phyloP scores from a whole-genome alignment of 2,797 vertebrate genomes.

The Varecia variegata region DNA sequence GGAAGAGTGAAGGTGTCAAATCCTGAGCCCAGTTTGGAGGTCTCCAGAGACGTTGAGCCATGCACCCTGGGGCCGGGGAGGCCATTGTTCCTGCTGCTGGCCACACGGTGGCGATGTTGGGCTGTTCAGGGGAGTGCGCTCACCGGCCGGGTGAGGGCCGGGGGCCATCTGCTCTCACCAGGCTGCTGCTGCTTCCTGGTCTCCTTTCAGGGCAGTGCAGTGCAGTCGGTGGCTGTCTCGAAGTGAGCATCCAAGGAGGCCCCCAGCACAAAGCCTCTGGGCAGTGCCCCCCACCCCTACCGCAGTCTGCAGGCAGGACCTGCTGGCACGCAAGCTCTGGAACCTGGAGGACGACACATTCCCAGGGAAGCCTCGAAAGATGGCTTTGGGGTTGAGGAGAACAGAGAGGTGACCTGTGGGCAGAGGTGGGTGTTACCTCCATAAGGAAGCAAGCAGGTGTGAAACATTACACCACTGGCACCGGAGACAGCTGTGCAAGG shows the following conservation, averaged over 20 bases:
- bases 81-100: not conserved
- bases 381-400: not conserved
- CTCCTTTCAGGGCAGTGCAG: not conserved
- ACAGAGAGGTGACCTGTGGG: not conserved
- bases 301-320: not conserved
- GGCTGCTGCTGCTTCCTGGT: too few relatives aligned
- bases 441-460: not conserved
- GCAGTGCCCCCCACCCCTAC: rapidly evolving
- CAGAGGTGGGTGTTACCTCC: not conserved
- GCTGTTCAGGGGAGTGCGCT: not conserved
- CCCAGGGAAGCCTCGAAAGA: not conserved
- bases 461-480: not conserved
- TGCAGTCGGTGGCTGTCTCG: not conserved
- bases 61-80: too few relatives aligned
- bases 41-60: not conserved
- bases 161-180: too few relatives aligned
- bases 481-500: not conserved
- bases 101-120: not conserved
- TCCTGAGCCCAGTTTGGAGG: not conserved
- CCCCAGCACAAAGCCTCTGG: not conserved
- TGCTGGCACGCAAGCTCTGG: not conserved
- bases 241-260: too few relatives aligned
- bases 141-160: rapidly evolving
- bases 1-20: not conserved
- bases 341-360: not conserved